phyloP scores from a whole-genome alignment of 2,113 vertebrate genomes.

The Desmodus rotundus region DNA sequence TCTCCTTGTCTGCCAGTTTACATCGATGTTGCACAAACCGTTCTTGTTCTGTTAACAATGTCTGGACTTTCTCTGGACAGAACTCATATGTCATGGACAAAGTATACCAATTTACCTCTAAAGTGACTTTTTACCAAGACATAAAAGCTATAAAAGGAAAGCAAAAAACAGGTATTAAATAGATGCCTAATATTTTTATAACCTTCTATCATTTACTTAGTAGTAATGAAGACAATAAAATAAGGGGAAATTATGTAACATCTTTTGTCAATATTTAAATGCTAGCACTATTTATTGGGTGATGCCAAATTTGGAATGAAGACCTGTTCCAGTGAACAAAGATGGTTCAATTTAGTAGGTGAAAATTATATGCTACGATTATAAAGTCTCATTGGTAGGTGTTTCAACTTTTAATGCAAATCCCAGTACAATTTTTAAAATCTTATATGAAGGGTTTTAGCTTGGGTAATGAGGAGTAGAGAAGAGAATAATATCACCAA shows the following conservation, averaged over 20 bases:
- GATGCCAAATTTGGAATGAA: neutral
- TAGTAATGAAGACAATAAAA: neutral
- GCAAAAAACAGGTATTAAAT: neutral
- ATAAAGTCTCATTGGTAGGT: neutral
- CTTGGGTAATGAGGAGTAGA: neutral
- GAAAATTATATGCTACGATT: neutral
- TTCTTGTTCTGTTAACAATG: too few relatives aligned
- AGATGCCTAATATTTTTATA: slow-evolving; percentile 17
- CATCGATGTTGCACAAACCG: too few relatives aligned
- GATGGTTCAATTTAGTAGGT: neutral
- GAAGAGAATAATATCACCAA: neutral
- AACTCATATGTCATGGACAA: neutral
- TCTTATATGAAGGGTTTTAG: neutral
- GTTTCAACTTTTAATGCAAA: neutral
- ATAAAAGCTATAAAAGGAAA: slow-evolving; percentile 13
- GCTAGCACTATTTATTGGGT: neutral
- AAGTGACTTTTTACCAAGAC: neutral
- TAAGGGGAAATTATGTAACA: neutral
- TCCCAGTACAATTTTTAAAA: neutral
- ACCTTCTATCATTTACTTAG: neutral
- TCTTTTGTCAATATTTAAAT: slow-evolving; percentile 12
- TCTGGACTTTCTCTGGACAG: too few relatives aligned
- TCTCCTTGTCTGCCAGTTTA: too few relatives aligned
- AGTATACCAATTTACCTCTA: neutral
- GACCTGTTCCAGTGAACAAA: neutral